A percentile compares a stretch with the other conserved stretches of the same genome.
These are phyloP conservation scores for Lacerta agilis DNA, from an alignment of 2,797 vertebrate species.

Conservation along the genomic window DNA sequence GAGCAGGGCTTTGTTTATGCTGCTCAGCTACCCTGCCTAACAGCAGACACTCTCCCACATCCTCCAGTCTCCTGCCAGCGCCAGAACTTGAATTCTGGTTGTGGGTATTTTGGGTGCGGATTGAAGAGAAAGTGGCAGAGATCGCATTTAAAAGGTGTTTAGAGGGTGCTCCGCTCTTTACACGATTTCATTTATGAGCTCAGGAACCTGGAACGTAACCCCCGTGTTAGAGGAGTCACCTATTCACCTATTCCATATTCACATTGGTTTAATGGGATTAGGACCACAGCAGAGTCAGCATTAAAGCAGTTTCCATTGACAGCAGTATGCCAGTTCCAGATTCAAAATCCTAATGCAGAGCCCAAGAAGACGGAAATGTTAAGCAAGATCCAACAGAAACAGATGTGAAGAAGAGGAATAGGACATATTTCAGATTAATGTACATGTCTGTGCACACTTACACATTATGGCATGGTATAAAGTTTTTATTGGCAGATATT, in stretches of 20 bases:
- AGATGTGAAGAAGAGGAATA: neutral
- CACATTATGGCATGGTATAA: neutral
- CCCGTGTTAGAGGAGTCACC: neutral
- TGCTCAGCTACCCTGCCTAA: too few relatives aligned
- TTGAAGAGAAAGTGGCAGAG: too few relatives aligned
- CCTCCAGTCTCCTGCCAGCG: too few relatives aligned
- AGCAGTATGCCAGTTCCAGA: neutral
- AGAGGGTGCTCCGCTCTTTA: neutral
- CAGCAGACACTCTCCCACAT: too few relatives aligned
- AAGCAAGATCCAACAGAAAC: neutral
- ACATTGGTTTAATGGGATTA: neutral
- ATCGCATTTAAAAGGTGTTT: too few relatives aligned
- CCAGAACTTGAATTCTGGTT: too few relatives aligned
- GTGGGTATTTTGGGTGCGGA: too few relatives aligned
- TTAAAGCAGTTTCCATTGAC: neutral
- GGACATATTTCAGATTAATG: constrained; percentile 25
- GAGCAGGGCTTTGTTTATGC: too few relatives aligned
- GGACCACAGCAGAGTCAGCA: neutral
- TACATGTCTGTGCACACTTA: constrained; percentile 1
- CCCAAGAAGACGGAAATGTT: neutral
- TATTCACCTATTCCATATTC: too few relatives aligned
- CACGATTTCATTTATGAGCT: too few relatives aligned
- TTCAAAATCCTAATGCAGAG: neutral
- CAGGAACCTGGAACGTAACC: too few relatives aligned
- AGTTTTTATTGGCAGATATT: constrained; percentile 60